phyloP scores from a whole-genome alignment of 2,113 vertebrate genomes.

The Trogon melanurus region DNA sequence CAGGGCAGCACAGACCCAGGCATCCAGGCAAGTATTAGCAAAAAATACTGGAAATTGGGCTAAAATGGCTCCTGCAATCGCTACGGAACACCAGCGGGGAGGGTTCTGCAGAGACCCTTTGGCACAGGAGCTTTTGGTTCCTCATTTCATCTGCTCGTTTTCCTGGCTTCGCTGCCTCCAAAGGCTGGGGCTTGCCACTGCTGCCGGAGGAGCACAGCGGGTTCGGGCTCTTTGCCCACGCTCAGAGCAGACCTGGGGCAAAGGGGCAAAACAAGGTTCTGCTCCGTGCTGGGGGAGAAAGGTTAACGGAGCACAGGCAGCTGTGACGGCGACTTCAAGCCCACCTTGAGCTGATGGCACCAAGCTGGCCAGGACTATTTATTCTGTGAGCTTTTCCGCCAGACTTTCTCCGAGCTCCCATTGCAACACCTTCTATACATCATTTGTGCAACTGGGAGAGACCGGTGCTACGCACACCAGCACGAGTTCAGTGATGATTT shows the following conservation, averaged over 20 bases:
- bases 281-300: too few species aligned
- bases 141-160: not conserved
- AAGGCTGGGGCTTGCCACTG: not conserved
- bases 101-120: not conserved
- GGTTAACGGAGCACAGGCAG: accelerated
- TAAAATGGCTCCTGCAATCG: not conserved
- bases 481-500: not conserved
- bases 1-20: not conserved
- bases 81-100: not conserved
- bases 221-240: not conserved
- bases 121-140: not conserved
- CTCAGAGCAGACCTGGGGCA: not conserved
- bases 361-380: not conserved
- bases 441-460: not conserved
- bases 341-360: not conserved
- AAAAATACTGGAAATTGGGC: not conserved
- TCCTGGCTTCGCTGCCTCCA: not conserved
- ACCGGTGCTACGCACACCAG: not conserved
- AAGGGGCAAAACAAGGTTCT: not conserved
- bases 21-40: not conserved
- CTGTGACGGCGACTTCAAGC: not conserved
- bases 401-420: not conserved
- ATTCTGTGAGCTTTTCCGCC: not conserved
- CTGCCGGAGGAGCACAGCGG: not conserved
- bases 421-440: not conserved